Evolutionary conservation across 2,797 vertebrate species (phyloP).

Genomic region (Prionace glauca): DNA sequence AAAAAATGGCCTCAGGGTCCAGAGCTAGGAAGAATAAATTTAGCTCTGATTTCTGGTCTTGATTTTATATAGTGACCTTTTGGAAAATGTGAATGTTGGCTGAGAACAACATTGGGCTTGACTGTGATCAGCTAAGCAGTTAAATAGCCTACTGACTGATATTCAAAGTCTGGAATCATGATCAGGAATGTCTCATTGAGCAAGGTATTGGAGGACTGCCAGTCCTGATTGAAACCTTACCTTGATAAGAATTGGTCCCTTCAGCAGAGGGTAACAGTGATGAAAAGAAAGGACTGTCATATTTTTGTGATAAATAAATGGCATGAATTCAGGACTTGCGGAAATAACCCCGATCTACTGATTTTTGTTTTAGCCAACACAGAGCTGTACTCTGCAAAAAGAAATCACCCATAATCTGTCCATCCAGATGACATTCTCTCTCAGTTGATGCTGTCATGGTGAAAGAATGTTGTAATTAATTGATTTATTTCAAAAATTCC

Average conservation of each 20-base stretch:
- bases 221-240: background rate
- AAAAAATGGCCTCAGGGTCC: background rate
- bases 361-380: background rate
- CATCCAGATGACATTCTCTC: background rate
- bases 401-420: background rate
- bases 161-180: background rate
- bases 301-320: background rate
- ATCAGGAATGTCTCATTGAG: background rate
- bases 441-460: background rate
- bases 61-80: background rate
- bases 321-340: background rate
- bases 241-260: background rate
- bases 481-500: background rate
- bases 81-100: background rate
- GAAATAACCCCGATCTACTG: background rate
- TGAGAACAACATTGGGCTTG: background rate
- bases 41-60: background rate
- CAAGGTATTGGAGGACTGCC: background rate
- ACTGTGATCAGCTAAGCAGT: background rate
- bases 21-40: background rate
- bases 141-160: background rate
- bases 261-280: background rate
- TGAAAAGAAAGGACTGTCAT: background rate
- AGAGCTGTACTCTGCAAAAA: background rate
- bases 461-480: background rate